Evolutionary conservation across 2,797 vertebrate genomes (phyloP).

Genomic region (Coracias cyanogaster): DNA sequence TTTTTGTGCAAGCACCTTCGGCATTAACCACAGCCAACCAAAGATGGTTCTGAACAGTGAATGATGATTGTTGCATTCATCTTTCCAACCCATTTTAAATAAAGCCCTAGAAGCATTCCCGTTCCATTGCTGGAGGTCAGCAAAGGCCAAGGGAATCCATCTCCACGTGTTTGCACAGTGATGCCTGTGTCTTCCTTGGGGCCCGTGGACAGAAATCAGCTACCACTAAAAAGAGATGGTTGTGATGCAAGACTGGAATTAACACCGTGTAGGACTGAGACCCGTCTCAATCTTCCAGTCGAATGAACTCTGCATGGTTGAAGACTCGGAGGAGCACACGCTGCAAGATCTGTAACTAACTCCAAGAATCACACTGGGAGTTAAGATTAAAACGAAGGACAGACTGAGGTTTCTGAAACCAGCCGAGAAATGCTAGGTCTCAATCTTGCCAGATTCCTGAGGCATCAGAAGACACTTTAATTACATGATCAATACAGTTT

Average conservation of each 20-base stretch:
- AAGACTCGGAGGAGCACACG: neutral
- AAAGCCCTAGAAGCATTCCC: slow-evolving; percentile 22
- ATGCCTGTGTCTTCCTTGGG: neutral
- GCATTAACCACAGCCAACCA: neutral
- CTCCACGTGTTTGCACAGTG: neutral
- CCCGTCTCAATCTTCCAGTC: neutral
- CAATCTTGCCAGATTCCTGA: slow-evolving; percentile 24
- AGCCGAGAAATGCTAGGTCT: slow-evolving; percentile 17
- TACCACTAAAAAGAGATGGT: neutral
- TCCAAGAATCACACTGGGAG: neutral
- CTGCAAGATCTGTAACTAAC: neutral
- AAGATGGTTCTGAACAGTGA: neutral
- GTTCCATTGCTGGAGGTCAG: slow-evolving; percentile 5
- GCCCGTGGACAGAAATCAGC: neutral
- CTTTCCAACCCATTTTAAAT: slow-evolving; percentile 23
- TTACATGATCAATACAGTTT: slow-evolving; percentile 63
- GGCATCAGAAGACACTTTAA: slow-evolving; percentile 48
- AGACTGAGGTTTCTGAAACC: slow-evolving; percentile 33
- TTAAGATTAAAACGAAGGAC: slow-evolving; percentile 10
- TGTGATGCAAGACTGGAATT: neutral
- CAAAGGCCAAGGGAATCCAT: neutral
- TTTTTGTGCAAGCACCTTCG: neutral
- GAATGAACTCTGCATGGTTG: neutral
- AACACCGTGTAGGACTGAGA: neutral
- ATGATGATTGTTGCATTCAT: neutral